Percentiles rank a stretch among this genome's conserved stretches.
These are phyloP conservation scores for Nettapus auritus DNA, from an alignment of 2,113 vertebrate genomes.

Conservation along the genomic window DNA sequence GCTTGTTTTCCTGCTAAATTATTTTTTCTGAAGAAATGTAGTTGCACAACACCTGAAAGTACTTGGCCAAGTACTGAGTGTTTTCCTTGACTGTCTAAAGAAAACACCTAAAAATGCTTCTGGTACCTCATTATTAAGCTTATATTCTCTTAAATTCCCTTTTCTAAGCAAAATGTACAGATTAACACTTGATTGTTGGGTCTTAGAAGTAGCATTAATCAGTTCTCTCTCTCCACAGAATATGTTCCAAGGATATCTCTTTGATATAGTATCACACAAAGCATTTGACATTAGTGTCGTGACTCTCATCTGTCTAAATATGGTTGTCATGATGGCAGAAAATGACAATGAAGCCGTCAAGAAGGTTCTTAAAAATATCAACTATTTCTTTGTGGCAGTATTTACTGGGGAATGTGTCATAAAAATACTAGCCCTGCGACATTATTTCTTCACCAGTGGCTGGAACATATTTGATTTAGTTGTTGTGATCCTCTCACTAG, in stretches of 20 bases:
- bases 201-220: not conserved
- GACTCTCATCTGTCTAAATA: conserved; percentile 91
- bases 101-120: not conserved
- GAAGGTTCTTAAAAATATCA: conserved; percentile 84
- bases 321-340: conserved; percentile 95
- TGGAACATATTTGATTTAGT: conserved; percentile 98
- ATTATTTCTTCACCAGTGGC: conserved; percentile 91
- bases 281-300: conserved; percentile 92
- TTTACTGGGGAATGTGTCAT: conserved; percentile 91
- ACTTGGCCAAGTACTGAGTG: not conserved
- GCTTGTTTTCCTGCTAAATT: not conserved
- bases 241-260: conserved; percentile 85
- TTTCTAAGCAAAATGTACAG: not conserved
- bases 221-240: conserved; percentile 78
- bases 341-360: conserved; percentile 66
- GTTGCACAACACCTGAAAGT: not conserved
- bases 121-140: not conserved
- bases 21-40: not conserved
- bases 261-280: conserved; percentile 90
- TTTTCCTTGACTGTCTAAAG: not conserved
- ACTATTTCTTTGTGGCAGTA: conserved; percentile 88
- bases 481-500: conserved; percentile 91
- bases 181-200: not conserved
- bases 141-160: not conserved
- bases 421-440: conserved; percentile 91